Conservation (phyloP, 1,140 invertebrate genomes). For the Popillia japonica region DNA sequence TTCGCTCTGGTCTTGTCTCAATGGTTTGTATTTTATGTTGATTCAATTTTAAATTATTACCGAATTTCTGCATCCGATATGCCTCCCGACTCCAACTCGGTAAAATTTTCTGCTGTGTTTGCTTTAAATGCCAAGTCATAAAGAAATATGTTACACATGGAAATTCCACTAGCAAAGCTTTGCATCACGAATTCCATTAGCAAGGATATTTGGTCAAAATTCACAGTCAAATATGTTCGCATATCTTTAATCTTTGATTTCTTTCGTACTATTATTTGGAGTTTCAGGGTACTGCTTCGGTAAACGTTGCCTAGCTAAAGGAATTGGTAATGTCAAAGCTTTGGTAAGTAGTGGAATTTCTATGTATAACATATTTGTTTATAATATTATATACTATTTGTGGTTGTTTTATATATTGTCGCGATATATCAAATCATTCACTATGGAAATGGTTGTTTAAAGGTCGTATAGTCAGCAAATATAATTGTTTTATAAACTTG, state of each 20-base stretch:
- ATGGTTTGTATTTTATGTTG: too few relatives aligned
- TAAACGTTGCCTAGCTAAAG: neutral
- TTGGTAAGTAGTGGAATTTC: neutral
- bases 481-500: too few relatives aligned
- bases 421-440: neutral
- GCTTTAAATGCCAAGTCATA: too few relatives aligned
- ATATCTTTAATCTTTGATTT: neutral
- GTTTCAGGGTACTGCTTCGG: neutral
- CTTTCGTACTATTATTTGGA: neutral
- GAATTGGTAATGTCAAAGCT: neutral
- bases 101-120: too few relatives aligned
- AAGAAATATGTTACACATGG: neutral
- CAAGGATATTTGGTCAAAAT: conserved; percentile 1
- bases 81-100: too few relatives aligned
- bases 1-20: too few relatives aligned
- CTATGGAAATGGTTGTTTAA: conserved; percentile 7
- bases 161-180: neutral
- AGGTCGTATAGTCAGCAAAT: too few relatives aligned
- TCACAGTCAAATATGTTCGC: conserved; percentile 1
- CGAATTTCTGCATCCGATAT: too few relatives aligned
- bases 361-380: neutral
- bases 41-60: too few relatives aligned
- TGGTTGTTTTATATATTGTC: neutral
- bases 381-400: neutral
- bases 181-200: neutral